Base-by-base conservation (phyloP, 2,888 invertebrate genomes). In the Pseudococcus longispinus region DNA sequence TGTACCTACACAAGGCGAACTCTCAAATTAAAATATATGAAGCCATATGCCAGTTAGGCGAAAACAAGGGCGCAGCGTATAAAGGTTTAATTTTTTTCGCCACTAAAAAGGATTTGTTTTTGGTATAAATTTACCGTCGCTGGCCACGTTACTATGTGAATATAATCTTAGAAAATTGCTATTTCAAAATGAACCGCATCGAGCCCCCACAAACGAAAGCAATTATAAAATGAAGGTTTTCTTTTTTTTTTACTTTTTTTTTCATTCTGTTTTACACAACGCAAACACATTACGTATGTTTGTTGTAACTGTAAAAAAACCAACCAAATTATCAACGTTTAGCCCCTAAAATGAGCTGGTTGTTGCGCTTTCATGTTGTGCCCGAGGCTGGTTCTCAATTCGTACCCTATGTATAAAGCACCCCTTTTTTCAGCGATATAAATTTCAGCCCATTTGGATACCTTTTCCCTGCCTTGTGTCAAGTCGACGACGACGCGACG, bases 61-160 rank as follows among this genome's bases (percentile, higher is more conserved):
- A 70, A 29, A 70, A 70, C 70, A 60, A 60, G 70, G 18, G 70
- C 29, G 15, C 29, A 11, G 0, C 29, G 29, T 29, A 29, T 70
- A 70, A 80, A 80, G 77, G 77, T 80, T 80, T 80, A 80, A 80
- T 80, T 80, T 80, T 70, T 80, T 80, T 80, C 42, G 37, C 42
- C 77, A 42, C 77, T 80, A 80, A 80, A 80, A 80, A 42, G 77
- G 77, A 80, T 80, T 80, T 80, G 77, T 80, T 80, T 80, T 80
- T n/a, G 37, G 20, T 80, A 80, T 32, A 80, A 80, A 80, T 80
- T 80, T 80, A 74, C 74, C 60, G 42, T n/a, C 37, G 13, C 37
- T 11, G 77, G 42, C 42, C 37, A 37, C 77, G 20, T 80, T 29
- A 80, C 37, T 20, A 42, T 20, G 37, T 80, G 77, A 42, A 80